Conservation (phyloP, 2,888 invertebrate species). For the Schizaphis graminum region DNA sequence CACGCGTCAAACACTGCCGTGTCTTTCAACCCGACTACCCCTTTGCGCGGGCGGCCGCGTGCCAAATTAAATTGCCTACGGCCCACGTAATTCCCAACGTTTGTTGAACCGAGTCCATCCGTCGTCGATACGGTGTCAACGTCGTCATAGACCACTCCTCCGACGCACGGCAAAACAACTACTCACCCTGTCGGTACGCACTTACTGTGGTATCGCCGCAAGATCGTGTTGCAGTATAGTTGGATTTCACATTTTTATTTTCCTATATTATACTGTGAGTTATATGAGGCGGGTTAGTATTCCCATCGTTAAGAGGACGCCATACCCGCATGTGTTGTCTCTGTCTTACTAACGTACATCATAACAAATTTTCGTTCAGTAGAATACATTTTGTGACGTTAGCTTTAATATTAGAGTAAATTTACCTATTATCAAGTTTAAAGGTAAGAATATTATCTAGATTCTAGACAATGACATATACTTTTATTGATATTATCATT, state of each 20-base stretch:
- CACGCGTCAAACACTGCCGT: conserved; percentile 23
- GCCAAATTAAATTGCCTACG: conserved; percentile 44
- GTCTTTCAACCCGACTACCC: conserved; percentile 20
- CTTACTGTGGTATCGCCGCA: background rate
- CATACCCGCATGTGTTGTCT: too few species aligned
- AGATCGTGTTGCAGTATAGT: background rate
- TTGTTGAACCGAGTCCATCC: conserved; percentile 41
- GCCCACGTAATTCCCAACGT: conserved; percentile 41
- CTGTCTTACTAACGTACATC: too few species aligned
- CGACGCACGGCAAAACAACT: too few species aligned
- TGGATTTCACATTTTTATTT: background rate
- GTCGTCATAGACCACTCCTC: background rate
- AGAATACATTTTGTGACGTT: too few species aligned
- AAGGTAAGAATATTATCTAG: too few species aligned
- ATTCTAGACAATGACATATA: too few species aligned
- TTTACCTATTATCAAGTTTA: too few species aligned
- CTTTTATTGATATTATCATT: too few species aligned
- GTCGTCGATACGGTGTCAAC: background rate
- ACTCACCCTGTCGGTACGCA: background rate
- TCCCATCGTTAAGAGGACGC: background rate
- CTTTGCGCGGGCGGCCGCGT: conserved; percentile 22
- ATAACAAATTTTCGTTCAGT: too few species aligned
- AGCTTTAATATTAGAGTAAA: too few species aligned
- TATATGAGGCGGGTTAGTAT: background rate
- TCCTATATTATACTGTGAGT: background rate